Percentiles rank a stretch among this genome's conserved stretches.
phyloP scores from a whole-genome alignment of 2,888 invertebrate genomes.

The Resseliella maxima region DNA sequence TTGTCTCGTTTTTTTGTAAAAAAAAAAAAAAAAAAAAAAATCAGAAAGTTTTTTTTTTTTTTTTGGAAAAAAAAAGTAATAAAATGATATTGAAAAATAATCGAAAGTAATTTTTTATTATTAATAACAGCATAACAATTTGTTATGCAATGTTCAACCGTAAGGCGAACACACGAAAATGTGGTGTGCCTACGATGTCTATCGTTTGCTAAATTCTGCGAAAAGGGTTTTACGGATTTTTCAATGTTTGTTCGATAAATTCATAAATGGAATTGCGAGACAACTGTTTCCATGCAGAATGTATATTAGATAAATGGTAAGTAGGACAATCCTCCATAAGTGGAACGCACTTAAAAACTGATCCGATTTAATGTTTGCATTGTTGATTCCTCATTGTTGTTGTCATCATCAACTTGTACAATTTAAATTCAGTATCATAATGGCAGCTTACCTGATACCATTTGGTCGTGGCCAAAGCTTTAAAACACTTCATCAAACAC shows the following conservation, averaged over 20 bases:
- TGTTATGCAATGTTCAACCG: no score
- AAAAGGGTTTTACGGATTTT: background rate
- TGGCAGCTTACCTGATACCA: conserved; percentile 62
- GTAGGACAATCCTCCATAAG: conserved; percentile 3
- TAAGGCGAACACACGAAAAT: no score
- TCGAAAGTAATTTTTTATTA: background rate
- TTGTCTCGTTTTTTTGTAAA: conserved; percentile 21
- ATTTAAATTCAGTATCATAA: background rate
- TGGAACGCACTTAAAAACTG: background rate
- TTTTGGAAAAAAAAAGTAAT: conserved; percentile 16
- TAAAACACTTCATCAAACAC: conserved; percentile 64
- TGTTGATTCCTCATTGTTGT: background rate
- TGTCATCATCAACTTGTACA: background rate
- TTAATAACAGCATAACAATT: background rate
- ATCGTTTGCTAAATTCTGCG: background rate
- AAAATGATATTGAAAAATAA: conserved; percentile 34
- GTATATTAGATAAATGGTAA: background rate
- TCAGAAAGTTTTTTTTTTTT: conserved; percentile 28
- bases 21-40: conserved; percentile 28
- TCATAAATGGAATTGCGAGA: background rate
- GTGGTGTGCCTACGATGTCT: no score
- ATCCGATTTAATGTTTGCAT: conserved; percentile 29
- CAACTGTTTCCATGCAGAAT: background rate
- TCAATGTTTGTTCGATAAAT: conserved; percentile 36
- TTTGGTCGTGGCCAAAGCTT: conserved; percentile 63